These are phyloP conservation scores for Macroteleia sp. DNA, from an alignment of 2,888 invertebrate genomes.

Conservation along the genomic window DNA sequence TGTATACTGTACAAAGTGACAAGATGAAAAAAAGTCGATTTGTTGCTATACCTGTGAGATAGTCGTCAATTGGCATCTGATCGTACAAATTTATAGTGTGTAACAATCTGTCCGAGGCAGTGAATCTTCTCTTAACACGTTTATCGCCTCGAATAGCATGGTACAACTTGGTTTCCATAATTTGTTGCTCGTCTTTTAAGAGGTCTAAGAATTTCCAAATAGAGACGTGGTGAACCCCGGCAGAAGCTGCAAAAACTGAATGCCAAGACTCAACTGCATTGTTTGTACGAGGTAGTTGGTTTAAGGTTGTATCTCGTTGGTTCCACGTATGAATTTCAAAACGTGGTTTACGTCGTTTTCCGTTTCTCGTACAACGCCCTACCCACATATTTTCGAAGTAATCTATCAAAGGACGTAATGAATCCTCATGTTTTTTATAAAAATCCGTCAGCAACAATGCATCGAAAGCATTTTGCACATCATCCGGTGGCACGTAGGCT, in stretches of 20 bases:
- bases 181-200: too few relatives aligned
- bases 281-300: neutral
- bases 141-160: neutral
- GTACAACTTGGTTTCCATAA: neutral
- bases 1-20: too few relatives aligned
- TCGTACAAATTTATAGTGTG: too few relatives aligned
- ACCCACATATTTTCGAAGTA: constrained; percentile 4
- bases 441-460: neutral
- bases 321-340: neutral
- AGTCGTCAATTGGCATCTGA: too few relatives aligned
- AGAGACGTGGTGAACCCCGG: neutral
- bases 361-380: neutral
- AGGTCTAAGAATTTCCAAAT: too few relatives aligned
- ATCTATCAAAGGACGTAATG: neutral
- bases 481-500: neutral
- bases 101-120: too few relatives aligned
- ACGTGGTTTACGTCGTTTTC: neutral
- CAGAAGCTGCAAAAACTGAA: neutral
- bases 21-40: too few relatives aligned
- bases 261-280: neutral
- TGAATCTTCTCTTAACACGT: too few relatives aligned
- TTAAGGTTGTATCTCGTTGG: neutral
- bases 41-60: too few relatives aligned
- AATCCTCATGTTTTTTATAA: neutral
- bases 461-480: neutral